phyloP scores from a whole-genome alignment of 2,113 vertebrate genomes.

The Oophaga pumilio region DNA sequence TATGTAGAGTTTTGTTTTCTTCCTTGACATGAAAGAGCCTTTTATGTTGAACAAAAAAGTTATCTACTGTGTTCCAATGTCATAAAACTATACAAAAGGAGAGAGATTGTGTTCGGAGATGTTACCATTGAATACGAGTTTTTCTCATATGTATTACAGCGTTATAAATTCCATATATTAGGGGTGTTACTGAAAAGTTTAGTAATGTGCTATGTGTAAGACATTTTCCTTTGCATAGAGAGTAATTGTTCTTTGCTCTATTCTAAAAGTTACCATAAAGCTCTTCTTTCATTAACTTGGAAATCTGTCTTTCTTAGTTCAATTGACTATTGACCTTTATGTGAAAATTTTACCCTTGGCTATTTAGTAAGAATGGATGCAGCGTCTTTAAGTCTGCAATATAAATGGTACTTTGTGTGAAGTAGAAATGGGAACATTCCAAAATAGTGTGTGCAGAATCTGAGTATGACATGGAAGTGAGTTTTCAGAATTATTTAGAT shows the following conservation, averaged over 20 bases:
- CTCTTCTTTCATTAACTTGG: conserved; percentile 43
- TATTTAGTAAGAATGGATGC: conserved; percentile 46
- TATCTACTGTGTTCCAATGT: not conserved
- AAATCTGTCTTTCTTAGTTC: conserved; percentile 35
- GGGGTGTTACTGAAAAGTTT: not conserved
- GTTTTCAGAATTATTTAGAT: not conserved
- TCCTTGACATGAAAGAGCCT: not conserved
- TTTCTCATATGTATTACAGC: not conserved
- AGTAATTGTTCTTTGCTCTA: conserved; percentile 41
- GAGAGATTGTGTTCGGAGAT: not conserved
- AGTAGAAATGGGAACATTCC: conserved; percentile 39
- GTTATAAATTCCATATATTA: conserved; percentile 21
- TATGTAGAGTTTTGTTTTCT: not conserved
- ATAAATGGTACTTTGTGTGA: conserved; percentile 51
- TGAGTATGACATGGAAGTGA: not conserved
- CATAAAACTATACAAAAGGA: not conserved
- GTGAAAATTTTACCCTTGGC: conserved; percentile 48
- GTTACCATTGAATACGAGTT: not conserved
- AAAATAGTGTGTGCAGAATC: conserved; percentile 34
- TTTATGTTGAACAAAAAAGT: not conserved
- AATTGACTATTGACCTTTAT: conserved; percentile 52
- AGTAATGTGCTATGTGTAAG: conserved; percentile 2
- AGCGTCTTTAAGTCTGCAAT: conserved; percentile 47
- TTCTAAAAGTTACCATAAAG: conserved; percentile 23
- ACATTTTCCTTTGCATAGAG: conserved; percentile 26